These are phyloP conservation scores for Puntigrus tetrazona DNA, from an alignment of 2,113 vertebrate genomes.

Conservation along the genomic window DNA sequence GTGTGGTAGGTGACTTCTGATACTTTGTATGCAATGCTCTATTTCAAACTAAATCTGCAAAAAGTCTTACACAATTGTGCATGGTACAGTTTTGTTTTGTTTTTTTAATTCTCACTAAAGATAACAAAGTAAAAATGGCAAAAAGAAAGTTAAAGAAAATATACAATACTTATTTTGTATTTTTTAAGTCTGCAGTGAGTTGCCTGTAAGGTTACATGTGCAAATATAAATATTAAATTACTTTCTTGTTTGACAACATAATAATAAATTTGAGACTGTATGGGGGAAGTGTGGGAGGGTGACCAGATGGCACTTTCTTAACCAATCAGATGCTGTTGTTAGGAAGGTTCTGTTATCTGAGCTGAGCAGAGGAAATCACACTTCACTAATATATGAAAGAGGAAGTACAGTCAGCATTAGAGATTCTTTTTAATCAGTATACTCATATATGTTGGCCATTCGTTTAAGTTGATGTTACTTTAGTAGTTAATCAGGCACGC, in stretches of 20 bases:
- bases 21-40: slow-evolving; percentile 8
- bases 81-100: neutral
- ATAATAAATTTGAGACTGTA: slow-evolving; percentile 23
- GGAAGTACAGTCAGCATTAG: neutral
- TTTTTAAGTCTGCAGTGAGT: neutral
- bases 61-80: neutral
- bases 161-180: neutral
- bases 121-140: neutral
- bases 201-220: neutral
- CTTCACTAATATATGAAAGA: neutral
- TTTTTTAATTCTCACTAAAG: neutral
- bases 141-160: neutral
- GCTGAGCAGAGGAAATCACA: neutral
- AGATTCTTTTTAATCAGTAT: neutral
- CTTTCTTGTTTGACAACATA: neutral
- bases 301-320: slow-evolving; percentile 49
- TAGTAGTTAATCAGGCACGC: neutral
- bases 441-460: neutral
- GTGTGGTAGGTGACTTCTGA: neutral
- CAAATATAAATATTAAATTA: neutral
- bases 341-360: slow-evolving; percentile 23
- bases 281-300: slow-evolving; percentile 30
- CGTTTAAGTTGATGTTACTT: neutral
- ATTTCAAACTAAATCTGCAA: neutral
- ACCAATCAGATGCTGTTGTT: slow-evolving; percentile 54